Evolutionary conservation across 2,888 invertebrate species (phyloP), one percentile per base, ranked within the genome.

Genomic region (Eupithecia abbreviata): DNA sequence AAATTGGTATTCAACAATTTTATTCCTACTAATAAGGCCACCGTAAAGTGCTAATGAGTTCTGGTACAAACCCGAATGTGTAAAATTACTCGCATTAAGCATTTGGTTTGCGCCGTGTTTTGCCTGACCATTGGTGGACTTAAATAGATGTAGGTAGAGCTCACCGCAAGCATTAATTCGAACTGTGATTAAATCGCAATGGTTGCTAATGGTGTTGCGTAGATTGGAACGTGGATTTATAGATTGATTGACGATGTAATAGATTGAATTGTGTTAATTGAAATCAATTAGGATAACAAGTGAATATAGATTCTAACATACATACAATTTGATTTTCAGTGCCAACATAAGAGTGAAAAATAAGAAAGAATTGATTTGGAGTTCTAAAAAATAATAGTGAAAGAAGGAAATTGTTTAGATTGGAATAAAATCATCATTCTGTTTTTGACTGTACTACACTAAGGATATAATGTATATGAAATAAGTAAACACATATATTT

Each of bases 161-260:
- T 81, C 86, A 89, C 89, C 84, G 83, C 82, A 62, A 72, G 71
- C 82, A 91, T 90, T 89, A 90, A 89, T 90, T 91, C 87, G 85
- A 84, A 79, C 49, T 85, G 88, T 90, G 89, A 90, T 90, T 89
- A 86, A 92, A 90, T 90, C 90, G 90, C 87, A 87, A 86, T 86
- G 55, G 58, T 58, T 49, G 58, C 66, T 18, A 66, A 74, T 51
- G 12, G 51, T 68, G 18, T n/a, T 68, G 67, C 43, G 42, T 68
- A n/a, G n/a, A 68, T 68, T 68, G 30, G 65, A 47, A 47, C 41
- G 62, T 65, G n/a, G 13, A 12, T 51, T 49, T 42, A 10, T 13
- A 43, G 67, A 67, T 68, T 68, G 67, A 58, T 67, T 67, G 67
- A 67, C 5, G 67, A 66, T 42, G 66, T 66, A 66, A 42, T 66